These are phyloP conservation scores for Engystomops pustulosus DNA, from an alignment of 2,113 vertebrate species.

Conservation along the genomic window DNA sequence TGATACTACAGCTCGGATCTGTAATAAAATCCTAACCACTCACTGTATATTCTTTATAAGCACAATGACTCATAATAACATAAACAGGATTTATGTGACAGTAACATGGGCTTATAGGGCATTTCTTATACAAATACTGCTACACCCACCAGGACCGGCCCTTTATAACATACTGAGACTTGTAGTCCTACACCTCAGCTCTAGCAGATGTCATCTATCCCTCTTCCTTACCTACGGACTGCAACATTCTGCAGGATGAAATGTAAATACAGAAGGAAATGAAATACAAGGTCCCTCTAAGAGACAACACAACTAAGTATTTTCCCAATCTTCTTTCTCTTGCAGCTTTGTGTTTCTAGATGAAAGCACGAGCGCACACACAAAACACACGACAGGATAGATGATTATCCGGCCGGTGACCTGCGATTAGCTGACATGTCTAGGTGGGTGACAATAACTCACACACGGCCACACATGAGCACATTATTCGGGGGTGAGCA, in stretches of 20 bases:
- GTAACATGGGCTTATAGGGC: background rate
- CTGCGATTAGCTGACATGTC: constrained; percentile 25
- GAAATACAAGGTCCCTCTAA: no score
- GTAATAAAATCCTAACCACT: background rate
- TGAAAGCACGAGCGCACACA: background rate
- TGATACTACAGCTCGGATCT: background rate
- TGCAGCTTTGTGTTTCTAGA: background rate
- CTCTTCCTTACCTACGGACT: background rate
- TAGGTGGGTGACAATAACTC: constrained; percentile 27
- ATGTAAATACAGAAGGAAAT: no score
- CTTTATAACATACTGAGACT: background rate
- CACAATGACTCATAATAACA: background rate
- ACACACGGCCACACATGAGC: constrained; percentile 2
- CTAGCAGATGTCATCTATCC: background rate
- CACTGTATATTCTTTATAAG: background rate
- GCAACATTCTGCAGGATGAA: no score
- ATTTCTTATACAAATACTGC: background rate
- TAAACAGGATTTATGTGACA: background rate
- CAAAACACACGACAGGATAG: no score
- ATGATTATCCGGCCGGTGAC: constrained; percentile 20
- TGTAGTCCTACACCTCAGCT: no score
- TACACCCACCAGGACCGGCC: background rate
- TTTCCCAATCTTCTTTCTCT: background rate
- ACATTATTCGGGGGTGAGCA: constrained; percentile 34
- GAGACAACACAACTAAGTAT: no score